Conservation (phyloP, 2,888 invertebrate species). For the Abrostola triplasia region DNA sequence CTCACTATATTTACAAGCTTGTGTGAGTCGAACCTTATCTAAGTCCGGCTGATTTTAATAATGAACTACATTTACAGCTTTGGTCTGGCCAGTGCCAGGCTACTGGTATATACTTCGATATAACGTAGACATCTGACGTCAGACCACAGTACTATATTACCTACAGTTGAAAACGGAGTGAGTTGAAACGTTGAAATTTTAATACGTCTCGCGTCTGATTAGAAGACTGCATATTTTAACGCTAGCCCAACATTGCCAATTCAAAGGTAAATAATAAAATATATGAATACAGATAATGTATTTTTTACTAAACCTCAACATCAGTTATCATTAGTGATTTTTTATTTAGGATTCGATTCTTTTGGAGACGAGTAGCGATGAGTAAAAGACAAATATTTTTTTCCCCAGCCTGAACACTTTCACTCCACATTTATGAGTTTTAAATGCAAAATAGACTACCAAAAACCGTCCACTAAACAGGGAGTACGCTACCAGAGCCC, state of each 20-base stretch:
- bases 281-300: constrained; percentile 8
- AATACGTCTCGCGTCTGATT: constrained; percentile 46
- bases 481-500: too few species aligned
- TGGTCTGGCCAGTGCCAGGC: background rate
- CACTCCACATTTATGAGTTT: too few species aligned
- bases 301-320: background rate
- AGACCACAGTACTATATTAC: constrained; percentile 29
- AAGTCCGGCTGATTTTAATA: too few species aligned
- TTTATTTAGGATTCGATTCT: background rate
- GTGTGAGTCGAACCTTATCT: too few species aligned
- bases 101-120: background rate
- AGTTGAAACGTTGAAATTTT: constrained; percentile 44
- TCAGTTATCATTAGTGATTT: constrained; percentile 13
- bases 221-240: constrained; percentile 45
- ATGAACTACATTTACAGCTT: too few species aligned
- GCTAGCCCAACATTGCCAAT: constrained; percentile 41
- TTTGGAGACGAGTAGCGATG: too few species aligned
- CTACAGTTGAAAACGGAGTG: constrained; percentile 24
- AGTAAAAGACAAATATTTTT: too few species aligned
- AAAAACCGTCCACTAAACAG: too few species aligned
- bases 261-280: constrained; percentile 47
- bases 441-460: too few species aligned
- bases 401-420: too few species aligned
- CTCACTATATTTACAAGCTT: too few species aligned
- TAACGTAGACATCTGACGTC: constrained; percentile 28